Percentiles rank a stretch among this genome's conserved stretches.
phyloP scores from a whole-genome alignment of 2,113 vertebrate species.

The Otis tarda region DNA sequence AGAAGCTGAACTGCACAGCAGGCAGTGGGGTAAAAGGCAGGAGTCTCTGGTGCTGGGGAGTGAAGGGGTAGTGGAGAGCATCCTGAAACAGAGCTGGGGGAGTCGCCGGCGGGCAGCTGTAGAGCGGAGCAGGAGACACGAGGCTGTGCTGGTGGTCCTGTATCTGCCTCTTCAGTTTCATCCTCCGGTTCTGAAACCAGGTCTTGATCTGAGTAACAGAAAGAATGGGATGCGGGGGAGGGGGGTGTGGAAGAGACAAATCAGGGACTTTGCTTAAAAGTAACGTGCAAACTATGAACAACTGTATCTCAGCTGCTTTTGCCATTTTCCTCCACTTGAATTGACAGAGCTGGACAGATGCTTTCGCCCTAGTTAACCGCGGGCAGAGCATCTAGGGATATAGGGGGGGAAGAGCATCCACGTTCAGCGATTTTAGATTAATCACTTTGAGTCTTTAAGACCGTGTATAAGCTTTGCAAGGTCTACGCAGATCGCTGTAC shows the following conservation, averaged over 20 bases:
- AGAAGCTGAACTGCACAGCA: conserved; percentile 5
- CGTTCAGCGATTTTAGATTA: not conserved
- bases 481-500: fast-evolving
- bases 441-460: not conserved
- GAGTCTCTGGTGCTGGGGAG: not conserved
- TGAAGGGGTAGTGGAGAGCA: not conserved
- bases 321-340: not conserved
- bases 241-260: not conserved
- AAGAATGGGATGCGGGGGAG: fast-evolving
- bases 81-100: not conserved
- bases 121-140: not conserved
- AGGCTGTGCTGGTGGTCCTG: conserved; percentile 68
- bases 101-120: not conserved
- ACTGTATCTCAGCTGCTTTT: not conserved
- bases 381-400: not conserved
- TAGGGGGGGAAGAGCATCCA: too few species aligned
- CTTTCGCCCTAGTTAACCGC: not conserved
- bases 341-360: too few species aligned
- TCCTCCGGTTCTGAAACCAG: conserved; percentile 92
- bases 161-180: conserved; percentile 85
- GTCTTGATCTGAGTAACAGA: conserved; percentile 78
- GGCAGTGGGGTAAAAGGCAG: not conserved
- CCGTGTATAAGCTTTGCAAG: not conserved
- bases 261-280: not conserved
- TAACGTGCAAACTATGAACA: not conserved